These are phyloP conservation scores for Hystrix cristata DNA, from an alignment of 2,113 vertebrate species.

Conservation along the genomic window DNA sequence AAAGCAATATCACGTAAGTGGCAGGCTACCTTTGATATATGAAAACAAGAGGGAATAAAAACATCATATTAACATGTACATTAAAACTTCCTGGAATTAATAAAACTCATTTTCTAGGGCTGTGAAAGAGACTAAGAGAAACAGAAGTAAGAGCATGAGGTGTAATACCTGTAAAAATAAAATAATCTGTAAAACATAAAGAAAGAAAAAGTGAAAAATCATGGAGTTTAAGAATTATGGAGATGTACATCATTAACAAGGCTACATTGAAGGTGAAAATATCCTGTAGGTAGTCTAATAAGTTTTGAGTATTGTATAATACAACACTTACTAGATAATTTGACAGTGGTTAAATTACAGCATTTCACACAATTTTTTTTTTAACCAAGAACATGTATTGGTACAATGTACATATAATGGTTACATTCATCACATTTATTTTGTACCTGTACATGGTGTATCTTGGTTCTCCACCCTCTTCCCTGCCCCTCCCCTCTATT, in stretches of 20 bases:
- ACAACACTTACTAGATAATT: background rate
- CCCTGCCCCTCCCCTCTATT: no score
- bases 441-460: no score
- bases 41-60: background rate
- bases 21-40: background rate
- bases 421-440: no score
- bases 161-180: background rate
- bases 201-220: background rate
- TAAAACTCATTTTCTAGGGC: background rate
- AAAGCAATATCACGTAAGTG: background rate
- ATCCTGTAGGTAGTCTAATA: background rate
- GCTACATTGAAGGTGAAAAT: background rate
- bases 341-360: background rate
- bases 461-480: no score
- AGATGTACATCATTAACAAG: background rate
- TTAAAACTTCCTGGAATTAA: background rate
- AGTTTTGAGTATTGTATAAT: background rate
- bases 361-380: conserved; percentile 10
- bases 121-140: background rate
- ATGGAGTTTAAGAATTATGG: background rate
- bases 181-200: background rate
- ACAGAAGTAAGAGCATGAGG: background rate
- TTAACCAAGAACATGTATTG: no score
- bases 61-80: background rate
- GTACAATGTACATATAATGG: no score